These are phyloP conservation scores for Tachina grossa DNA, from an alignment of 2,888 invertebrate species.

Conservation along the genomic window DNA sequence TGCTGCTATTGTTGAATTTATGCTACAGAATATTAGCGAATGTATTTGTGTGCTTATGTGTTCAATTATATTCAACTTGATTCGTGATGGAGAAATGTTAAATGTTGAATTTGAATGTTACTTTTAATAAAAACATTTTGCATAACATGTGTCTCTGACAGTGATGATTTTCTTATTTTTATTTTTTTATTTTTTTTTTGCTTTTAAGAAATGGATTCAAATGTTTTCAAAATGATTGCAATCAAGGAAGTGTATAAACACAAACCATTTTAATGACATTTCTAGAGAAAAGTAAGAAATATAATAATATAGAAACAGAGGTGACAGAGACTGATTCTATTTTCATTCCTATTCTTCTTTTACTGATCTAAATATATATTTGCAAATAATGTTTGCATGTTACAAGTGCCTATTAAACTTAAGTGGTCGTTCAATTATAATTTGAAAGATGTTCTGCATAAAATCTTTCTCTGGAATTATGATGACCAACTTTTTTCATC, in stretches of 20 bases:
- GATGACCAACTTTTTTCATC: neutral
- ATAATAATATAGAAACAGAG: constrained; percentile 8
- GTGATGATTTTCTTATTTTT: constrained; percentile 26
- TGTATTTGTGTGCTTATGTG: neutral
- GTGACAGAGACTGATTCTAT: constrained; percentile 38
- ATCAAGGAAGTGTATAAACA: constrained; percentile 67
- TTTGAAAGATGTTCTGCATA: neutral
- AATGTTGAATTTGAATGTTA: constrained; percentile 68
- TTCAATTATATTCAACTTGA: constrained; percentile 30
- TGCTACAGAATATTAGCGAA: constrained; percentile 1
- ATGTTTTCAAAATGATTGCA: constrained; percentile 69
- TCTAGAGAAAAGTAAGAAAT: constrained; percentile 27
- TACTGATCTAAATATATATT: constrained; percentile 22
- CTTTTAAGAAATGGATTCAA: constrained; percentile 58
- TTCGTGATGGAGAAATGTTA: constrained; percentile 52
- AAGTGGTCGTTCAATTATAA: constrained; percentile 9
- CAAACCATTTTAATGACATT: constrained; percentile 67
- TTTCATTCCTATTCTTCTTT: constrained; percentile 3
- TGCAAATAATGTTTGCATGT: constrained; percentile 41
- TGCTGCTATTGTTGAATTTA: constrained; percentile 21
- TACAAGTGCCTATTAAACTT: constrained; percentile 23
- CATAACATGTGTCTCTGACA: constrained; percentile 64
- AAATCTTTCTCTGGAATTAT: neutral
- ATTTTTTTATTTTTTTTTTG: neutral
- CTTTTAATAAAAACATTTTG: constrained; percentile 70